A percentile compares a stretch with the other conserved stretches of the same genome.
These are phyloP conservation scores for Muscina levida DNA, from an alignment of 2,888 invertebrate species.

Conservation along the genomic window DNA sequence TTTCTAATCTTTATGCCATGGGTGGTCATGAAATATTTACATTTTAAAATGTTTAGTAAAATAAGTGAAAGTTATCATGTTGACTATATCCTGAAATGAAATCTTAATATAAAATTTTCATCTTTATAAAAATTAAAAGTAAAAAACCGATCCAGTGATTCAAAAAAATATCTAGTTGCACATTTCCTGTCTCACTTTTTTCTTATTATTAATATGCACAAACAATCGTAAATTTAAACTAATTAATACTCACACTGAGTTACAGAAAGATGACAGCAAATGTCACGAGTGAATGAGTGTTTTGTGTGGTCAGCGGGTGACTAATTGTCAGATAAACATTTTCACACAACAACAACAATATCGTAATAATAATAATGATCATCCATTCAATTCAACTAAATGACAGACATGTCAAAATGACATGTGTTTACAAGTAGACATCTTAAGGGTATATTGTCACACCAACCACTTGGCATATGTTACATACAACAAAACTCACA, in stretches of 20 bases:
- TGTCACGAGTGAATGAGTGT: conserved; percentile 9
- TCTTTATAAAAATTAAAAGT: no score
- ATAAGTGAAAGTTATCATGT: no score
- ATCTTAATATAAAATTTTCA: no score
- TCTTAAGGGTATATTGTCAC: conserved; percentile 63
- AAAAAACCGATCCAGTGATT: no score
- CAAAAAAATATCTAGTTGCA: no score
- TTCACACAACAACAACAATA: conserved; percentile 52
- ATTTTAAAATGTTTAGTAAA: no score
- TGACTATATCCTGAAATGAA: no score
- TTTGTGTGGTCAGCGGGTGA: conserved; percentile 64
- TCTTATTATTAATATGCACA: conserved; percentile 6
- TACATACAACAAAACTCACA: conserved; percentile 50
- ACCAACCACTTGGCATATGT: conserved; percentile 60
- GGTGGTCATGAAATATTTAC: no score
- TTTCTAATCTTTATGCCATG: no score
- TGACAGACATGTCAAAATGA: conserved; percentile 64
- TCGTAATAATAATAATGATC: conserved; percentile 48
- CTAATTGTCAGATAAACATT: conserved; percentile 66
- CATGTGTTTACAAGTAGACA: conserved; percentile 61
- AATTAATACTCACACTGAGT: conserved; percentile 43
- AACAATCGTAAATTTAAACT: conserved; percentile 51
- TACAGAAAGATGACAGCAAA: conserved; percentile 37
- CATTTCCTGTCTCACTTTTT: conserved; percentile 35
- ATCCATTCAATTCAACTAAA: conserved; percentile 55